phyloP scores from a whole-genome alignment of 2,888 invertebrate species.

The Epirrhoe alternata region DNA sequence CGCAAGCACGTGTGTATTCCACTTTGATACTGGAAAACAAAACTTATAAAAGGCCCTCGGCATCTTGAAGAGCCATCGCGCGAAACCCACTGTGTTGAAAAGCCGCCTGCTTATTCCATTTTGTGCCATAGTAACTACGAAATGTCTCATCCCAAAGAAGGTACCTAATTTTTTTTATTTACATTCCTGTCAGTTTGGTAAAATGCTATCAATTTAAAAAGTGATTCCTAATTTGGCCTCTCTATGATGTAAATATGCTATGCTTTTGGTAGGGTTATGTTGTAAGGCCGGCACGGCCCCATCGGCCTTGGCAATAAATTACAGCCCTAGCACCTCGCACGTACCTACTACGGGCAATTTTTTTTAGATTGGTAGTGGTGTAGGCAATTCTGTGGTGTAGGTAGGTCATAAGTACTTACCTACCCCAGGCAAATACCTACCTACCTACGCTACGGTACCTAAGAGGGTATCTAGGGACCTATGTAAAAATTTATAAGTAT shows the following conservation, averaged over 20 bases:
- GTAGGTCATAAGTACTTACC: no score
- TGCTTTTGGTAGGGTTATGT: constrained; percentile 30
- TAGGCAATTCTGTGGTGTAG: no score
- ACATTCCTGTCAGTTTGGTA: constrained; percentile 40
- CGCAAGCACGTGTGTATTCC: constrained; percentile 70
- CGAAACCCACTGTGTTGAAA: constrained; percentile 55
- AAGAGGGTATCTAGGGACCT: no score
- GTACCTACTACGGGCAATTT: no score
- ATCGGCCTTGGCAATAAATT: constrained; percentile 23
- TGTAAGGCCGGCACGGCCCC: constrained; percentile 11
- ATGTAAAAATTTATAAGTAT: neutral
- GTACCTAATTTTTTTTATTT: constrained; percentile 61
- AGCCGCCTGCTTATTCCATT: constrained; percentile 46
- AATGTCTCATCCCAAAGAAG: constrained; percentile 78
- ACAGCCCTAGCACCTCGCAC: neutral
- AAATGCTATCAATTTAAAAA: constrained; percentile 45
- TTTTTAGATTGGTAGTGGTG: no score
- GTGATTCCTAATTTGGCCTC: constrained; percentile 22
- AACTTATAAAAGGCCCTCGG: constrained; percentile 76
- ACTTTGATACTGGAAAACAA: constrained; percentile 57
- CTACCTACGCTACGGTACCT: neutral
- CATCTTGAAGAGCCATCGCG: constrained; percentile 62
- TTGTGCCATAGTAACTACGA: constrained; percentile 41
- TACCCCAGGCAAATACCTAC: neutral
- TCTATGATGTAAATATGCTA: neutral